phyloP scores from a whole-genome alignment of 1,140 invertebrate species.

The Papilio polyxenes region DNA sequence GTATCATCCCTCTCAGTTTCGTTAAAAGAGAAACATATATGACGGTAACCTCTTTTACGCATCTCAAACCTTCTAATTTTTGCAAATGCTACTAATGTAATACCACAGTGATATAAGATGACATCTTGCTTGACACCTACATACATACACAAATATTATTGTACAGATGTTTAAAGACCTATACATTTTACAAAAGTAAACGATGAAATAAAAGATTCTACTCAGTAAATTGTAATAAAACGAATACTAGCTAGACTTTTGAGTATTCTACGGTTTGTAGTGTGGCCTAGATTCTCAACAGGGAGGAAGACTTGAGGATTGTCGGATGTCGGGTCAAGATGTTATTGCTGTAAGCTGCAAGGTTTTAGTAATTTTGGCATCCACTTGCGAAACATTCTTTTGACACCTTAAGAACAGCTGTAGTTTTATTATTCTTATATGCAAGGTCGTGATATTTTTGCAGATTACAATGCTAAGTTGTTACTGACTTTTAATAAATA shows the following conservation, averaged over 20 bases:
- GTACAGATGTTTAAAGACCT: too few species aligned
- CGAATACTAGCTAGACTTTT: neutral
- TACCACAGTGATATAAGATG: too few species aligned
- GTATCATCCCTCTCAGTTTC: too few species aligned
- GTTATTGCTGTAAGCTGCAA: constrained; percentile 7
- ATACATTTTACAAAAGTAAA: too few species aligned
- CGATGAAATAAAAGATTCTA: neutral
- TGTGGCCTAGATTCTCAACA: constrained; percentile 26
- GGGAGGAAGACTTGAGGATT: constrained; percentile 21
- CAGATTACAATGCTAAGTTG: neutral
- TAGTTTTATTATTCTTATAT: neutral
- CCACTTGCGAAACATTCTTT: constrained; percentile 1
- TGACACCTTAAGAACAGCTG: neutral
- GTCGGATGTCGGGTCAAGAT: constrained; percentile 16
- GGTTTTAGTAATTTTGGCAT: constrained; percentile 25
- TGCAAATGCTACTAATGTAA: too few species aligned
- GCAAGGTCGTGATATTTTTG: neutral
- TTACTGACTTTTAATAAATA: neutral
- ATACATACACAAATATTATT: too few species aligned
- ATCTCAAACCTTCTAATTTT: too few species aligned
- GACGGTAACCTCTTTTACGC: too few species aligned
- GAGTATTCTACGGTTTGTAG: neutral
- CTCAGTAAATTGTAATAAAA: neutral
- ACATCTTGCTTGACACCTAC: too few species aligned
- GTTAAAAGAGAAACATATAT: too few species aligned